Conservation (phyloP, 2,113 vertebrate genomes). For the Anhinga rufa region DNA sequence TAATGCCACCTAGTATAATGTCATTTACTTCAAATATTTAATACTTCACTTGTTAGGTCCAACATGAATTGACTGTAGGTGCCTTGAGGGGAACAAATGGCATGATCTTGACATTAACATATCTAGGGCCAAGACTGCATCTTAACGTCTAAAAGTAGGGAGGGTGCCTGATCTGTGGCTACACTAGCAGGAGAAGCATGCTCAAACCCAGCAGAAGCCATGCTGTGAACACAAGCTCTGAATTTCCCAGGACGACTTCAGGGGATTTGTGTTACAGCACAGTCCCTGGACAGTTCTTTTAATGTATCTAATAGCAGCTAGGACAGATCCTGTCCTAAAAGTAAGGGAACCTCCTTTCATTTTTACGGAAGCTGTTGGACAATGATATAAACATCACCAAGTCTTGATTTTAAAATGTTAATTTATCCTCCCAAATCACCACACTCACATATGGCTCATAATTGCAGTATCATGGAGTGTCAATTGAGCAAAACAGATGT, state of each 20-base stretch:
- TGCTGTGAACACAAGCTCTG: background rate
- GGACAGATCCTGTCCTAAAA: background rate
- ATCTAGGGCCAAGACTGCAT: background rate
- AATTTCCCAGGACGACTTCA: background rate
- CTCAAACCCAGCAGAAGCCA: background rate
- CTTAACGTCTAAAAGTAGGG: background rate
- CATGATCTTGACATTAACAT: background rate
- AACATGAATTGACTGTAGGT: background rate
- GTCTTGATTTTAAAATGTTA: constrained; percentile 56
- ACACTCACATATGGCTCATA: constrained; percentile 58
- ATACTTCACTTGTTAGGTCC: background rate
- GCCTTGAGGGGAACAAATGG: background rate
- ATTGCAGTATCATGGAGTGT: constrained; percentile 65
- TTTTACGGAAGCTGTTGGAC: background rate
- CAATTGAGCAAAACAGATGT: constrained; percentile 68
- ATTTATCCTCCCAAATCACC: constrained; percentile 59
- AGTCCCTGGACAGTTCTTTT: background rate
- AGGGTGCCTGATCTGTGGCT: background rate
- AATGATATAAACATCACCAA: constrained; percentile 42
- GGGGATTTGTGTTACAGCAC: background rate
- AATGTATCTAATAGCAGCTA: background rate
- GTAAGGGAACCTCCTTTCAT: background rate
- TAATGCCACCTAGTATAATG: background rate
- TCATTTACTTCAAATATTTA: background rate
- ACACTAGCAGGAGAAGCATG: background rate